Base-by-base conservation (phyloP, 2,888 invertebrate species). In the Linyphia triangularis region DNA sequence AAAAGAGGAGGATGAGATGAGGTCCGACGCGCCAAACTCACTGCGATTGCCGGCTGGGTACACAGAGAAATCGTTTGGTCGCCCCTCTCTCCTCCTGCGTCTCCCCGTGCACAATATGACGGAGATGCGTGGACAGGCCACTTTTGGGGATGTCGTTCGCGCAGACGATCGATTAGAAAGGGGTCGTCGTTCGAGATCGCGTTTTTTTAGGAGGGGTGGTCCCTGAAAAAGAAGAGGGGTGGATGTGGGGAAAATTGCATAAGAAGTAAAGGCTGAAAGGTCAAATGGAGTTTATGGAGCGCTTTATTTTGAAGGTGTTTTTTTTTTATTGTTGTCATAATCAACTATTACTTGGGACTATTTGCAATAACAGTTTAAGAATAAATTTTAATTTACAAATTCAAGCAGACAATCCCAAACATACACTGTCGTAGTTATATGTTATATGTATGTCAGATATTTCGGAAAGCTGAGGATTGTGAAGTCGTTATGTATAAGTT, bases 161-260 rank as follows among this genome's bases (percentile, higher is more conserved):
- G 83, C 72, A 61, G n/a, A 24, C 69, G 59, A 81, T 78, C 81
- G 81, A 82, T 82, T 19, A n/a, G n/a, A 22, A 75, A 40, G 40
- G 24, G 75, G 51, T 59, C 81, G 26, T 63, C 16, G 24, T 43
- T 40, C 72, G 22, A 37, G 43, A 43, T 30, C n/a, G 59, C 26
- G 51, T 28, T 57, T 19, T 33, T 51, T 51, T 51, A 51, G 63
- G 65, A 65, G 78, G 77, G 78, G 70, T 43, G 70, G 33, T 19
- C 13, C n/a, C 24, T n/a, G 78, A 63, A 19, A 26, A 63, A 26
- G 43, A 30, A 78, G 30, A 26, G 63, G 26, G 13, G 13, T 40
- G 40, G n/a, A n/a, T n/a, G 40, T 40, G 16, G 3, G 9, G 16
- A 13, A 40, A 40, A 13, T 40, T 2, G 40, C 9, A 13, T 40